Conservation (phyloP, 2,113 vertebrate genomes). For the Callaeas wilsoni region DNA sequence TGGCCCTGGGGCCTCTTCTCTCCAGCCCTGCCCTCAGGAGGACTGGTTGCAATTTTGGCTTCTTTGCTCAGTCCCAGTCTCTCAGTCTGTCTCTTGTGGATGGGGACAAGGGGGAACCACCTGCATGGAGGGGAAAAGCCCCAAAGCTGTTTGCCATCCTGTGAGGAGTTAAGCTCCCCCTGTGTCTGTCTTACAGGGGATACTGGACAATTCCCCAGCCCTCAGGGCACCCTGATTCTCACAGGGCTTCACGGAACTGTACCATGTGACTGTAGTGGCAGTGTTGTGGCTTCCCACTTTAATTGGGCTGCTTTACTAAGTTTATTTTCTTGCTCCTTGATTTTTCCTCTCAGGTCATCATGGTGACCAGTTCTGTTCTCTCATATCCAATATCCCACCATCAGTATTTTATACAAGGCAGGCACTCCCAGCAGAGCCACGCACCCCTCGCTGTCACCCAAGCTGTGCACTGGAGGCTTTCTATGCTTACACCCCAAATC, state of each 20-base stretch:
- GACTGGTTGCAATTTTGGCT: background rate
- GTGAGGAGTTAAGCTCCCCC: background rate
- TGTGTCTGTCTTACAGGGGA: background rate
- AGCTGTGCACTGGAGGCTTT: background rate
- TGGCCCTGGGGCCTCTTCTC: background rate
- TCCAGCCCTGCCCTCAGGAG: background rate
- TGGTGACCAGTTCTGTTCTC: background rate
- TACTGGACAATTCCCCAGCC: background rate
- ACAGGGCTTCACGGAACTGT: rapidly evolving
- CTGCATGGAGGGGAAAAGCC: background rate
- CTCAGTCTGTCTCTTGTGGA: background rate
- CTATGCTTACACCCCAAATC: rapidly evolving
- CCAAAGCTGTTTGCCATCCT: background rate
- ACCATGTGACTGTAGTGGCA: background rate
- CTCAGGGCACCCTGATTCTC: background rate
- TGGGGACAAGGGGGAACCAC: background rate
- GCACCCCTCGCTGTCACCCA: rapidly evolving
- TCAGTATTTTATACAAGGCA: background rate
- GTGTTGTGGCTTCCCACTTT: background rate
- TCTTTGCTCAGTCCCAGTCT: background rate
- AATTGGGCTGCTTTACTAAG: background rate
- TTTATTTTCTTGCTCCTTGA: background rate
- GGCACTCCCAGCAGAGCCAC: background rate
- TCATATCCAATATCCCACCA: background rate
- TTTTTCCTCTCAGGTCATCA: background rate